Base-by-base conservation (phyloP, 1,140 invertebrate species). In the Ruditapes philippinarum region DNA sequence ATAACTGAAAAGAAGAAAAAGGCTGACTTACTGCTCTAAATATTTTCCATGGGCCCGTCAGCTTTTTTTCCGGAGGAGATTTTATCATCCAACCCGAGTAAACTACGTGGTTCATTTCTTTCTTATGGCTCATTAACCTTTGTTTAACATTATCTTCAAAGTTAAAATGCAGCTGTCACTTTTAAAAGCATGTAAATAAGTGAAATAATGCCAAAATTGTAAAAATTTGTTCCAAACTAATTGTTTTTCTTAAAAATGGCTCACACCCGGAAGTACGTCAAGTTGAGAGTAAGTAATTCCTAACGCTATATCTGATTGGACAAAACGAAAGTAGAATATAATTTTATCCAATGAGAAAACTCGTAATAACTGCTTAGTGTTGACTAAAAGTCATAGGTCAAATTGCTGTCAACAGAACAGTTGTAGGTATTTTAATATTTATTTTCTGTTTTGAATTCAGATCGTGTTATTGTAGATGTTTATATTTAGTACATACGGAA, bases 1-100 rank as follows among this genome's bases (percentile, higher is more conserved):
- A 54, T n/a, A n/a, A n/a, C n/a, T n/a, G n/a, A n/a, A n/a, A n/a
- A n/a, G n/a, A n/a, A n/a, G n/a, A n/a, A n/a, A n/a, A n/a, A n/a
- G n/a, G n/a, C n/a, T 33, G 81, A 93, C 94, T 93, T 92, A 95
- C 94, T 38, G 94, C 90, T 89, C 93, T 91, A 85, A 95, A 94
- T 76, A 95, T 92, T 90, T 94, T 94, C 92, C 93, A 94, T n/a
- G 94, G 89, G 14, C 92, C 91, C 45, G 91, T 90, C 74, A 94
- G 88, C 90, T 94, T 94, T 74, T 91, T 91, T 70, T 95, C 94
- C n/a, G 94, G 94, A 17, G 94, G 94, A 7, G 94, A 95, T 65
- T 95, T 95, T 14, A 92, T 92, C 93, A 95, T 92, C 93, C 94
- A 95, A 62, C 94, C 94, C 33, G 92, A 93, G 91, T 94, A 92